Evolutionary conservation across 2,888 invertebrate genomes (phyloP), one percentile per base, ranked within the genome.

Genomic region (Hanleya hanleyi): DNA sequence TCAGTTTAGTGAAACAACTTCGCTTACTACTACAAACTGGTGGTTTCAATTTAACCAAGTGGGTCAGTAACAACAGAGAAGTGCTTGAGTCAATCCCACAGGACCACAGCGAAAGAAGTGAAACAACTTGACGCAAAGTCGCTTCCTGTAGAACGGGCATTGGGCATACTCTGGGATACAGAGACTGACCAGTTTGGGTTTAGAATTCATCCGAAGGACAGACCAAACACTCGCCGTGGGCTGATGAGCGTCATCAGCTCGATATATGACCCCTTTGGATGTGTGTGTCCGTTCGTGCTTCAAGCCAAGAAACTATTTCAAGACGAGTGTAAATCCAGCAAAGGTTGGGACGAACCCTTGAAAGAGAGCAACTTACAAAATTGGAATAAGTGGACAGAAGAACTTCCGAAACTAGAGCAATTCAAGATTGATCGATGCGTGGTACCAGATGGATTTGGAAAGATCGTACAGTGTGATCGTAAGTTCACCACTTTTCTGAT

Each of bases 1-100:
- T 77, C n/a, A 35, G 37, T n/a, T 57, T 76, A 35, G 65, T 68
- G 33, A 29, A 62, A 36, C 37, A 75, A 33, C 36, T 77, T 7
- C 67, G 67, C 26, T 22, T 18, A 18, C 61, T 77, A 32, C 65
- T 70, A 61, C 22, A 36, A 22, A 62, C 65, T 37, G 67, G 70
- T 41, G 67, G 70, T 9, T 26, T 41, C 6, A 1, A 33, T 18
- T 37, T 64, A 1, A 64, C 18, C 9, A 64, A 64, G 35, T 64
- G 64, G 64, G n/a, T 37, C n/a, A 64, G 35, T 9, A 64, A 64
- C 18, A 29, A 37, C n/a, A 18, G 35, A 5, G 2, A 4, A 26
- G 64, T 64, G 15, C 2, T 37, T 1, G 4, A 64, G n/a, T 64
- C 64, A 3, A 64, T 64, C 2, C 2, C 35, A 1, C 22, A 22